Conservation (phyloP, 2,888 invertebrate species). For the Megastigmus dorsalis region DNA sequence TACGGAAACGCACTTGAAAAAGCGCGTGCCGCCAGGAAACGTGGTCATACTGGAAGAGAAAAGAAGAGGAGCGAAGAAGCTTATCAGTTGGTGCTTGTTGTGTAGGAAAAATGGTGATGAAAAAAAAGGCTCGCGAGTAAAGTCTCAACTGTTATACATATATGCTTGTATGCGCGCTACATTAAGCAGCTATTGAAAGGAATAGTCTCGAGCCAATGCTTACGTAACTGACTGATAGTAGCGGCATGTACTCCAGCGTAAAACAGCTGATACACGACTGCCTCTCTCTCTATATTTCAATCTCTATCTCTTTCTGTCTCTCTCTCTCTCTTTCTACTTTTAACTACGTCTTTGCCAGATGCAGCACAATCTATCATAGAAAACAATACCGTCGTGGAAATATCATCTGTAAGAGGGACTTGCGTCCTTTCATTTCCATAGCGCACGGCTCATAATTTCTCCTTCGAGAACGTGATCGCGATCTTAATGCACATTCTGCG, state of each 20-base stretch:
- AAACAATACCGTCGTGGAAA: slow-evolving; percentile 29
- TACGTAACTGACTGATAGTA: slow-evolving; percentile 25
- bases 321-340: too few species aligned
- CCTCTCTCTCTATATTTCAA: background rate
- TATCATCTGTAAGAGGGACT: slow-evolving; percentile 9
- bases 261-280: slow-evolving; percentile 27
- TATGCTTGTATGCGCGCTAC: background rate
- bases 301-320: background rate
- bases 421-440: slow-evolving; percentile 29
- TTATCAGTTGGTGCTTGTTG: slow-evolving; percentile 2
- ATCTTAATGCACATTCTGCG: slow-evolving; percentile 6
- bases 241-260: background rate
- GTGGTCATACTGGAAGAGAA: too few species aligned
- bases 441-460: background rate
- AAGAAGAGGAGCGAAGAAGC: background rate
- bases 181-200: background rate
- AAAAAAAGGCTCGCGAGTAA: background rate
- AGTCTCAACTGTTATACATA: too few species aligned
- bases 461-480: slow-evolving; percentile 28
- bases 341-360: too few species aligned
- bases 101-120: background rate
- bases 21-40: too few species aligned
- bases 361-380: slow-evolving; percentile 11
- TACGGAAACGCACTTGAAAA: background rate
- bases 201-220: too few species aligned